These are phyloP conservation scores for Picus viridis DNA, from an alignment of 2,797 vertebrate species.

Conservation along the genomic window DNA sequence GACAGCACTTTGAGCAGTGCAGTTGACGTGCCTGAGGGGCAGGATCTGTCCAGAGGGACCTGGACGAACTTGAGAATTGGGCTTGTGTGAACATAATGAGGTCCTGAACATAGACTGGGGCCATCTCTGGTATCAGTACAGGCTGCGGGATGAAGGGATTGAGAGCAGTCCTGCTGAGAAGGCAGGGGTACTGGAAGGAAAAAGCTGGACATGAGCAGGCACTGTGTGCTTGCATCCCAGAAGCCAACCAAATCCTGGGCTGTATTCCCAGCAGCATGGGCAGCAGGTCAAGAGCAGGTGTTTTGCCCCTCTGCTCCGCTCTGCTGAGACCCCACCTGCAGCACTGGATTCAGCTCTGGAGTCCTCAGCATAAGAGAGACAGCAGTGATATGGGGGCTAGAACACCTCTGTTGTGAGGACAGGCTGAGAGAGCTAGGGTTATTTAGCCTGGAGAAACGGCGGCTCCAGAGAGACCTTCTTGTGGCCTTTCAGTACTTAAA, in stretches of 20 bases:
- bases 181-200: no score
- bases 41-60: neutral
- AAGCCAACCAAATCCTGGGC: neutral
- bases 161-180: neutral
- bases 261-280: neutral
- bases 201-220: no score
- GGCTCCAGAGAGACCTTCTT: neutral
- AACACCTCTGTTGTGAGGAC: no score
- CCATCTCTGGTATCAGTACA: neutral
- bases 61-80: neutral
- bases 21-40: neutral
- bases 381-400: no score
- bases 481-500: neutral
- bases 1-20: neutral
- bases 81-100: neutral
- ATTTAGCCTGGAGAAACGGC: neutral
- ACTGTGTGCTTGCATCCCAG: neutral
- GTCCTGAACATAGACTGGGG: neutral
- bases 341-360: neutral
- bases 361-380: neutral
- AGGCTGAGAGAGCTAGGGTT: no score
- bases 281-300: neutral
- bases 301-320: neutral
- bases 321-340: neutral
- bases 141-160: neutral